phyloP scores from a whole-genome alignment of 2,113 vertebrate species.

The Leptosomus discolor region DNA sequence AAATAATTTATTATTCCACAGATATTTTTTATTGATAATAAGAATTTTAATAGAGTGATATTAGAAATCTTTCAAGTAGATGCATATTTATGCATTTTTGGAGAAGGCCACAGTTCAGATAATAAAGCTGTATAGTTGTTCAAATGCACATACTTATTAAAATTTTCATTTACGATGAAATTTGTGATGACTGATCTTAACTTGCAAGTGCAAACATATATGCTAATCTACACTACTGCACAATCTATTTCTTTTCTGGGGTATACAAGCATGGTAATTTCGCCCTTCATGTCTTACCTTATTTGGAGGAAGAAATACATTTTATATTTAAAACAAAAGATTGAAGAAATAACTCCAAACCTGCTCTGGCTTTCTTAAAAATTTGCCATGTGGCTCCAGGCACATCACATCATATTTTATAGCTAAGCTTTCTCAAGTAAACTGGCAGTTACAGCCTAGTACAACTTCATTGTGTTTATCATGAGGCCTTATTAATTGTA shows the following conservation, averaged over 20 bases:
- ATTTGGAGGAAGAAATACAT: neutral
- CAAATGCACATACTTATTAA: constrained; percentile 37
- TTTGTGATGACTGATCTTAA: constrained; percentile 46
- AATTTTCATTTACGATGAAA: constrained; percentile 42
- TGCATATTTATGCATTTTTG: neutral
- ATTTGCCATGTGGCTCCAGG: neutral
- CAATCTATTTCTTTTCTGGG: neutral
- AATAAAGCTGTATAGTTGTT: constrained; percentile 46
- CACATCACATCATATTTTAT: neutral
- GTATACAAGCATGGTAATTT: neutral
- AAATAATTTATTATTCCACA: neutral
- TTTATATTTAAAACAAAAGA: constrained; percentile 24
- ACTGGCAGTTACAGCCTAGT: neutral
- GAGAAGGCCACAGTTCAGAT: neutral
- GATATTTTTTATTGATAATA: neutral
- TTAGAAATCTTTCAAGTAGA: neutral
- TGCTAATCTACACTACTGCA: neutral
- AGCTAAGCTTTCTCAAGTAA: neutral
- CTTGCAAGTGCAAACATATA: constrained; percentile 16
- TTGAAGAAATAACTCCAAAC: constrained; percentile 8
- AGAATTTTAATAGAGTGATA: constrained; percentile 27
- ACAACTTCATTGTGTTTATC: neutral
- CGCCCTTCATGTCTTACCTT: neutral
- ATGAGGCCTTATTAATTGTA: neutral
- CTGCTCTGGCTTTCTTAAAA: neutral